These are phyloP conservation scores for Phalacrocorax carbo DNA, from an alignment of 2,113 vertebrate species.

Conservation along the genomic window DNA sequence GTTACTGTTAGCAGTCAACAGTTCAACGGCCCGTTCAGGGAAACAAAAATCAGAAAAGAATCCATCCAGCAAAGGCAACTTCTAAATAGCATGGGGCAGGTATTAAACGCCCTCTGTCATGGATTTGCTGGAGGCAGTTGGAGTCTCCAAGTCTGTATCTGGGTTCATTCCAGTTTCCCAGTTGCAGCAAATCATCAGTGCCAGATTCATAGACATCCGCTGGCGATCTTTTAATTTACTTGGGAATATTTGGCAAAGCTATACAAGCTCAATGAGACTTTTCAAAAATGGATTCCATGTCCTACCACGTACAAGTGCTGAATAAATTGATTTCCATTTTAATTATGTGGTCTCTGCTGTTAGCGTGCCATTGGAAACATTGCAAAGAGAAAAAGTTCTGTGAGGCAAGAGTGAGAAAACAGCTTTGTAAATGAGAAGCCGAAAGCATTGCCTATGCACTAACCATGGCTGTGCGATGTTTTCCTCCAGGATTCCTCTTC, in stretches of 20 bases:
- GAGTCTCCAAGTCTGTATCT: not conserved
- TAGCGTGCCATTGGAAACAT: not conserved
- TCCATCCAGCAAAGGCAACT: slow-evolving; percentile 8
- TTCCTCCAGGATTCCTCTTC: not conserved
- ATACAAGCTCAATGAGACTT: not conserved
- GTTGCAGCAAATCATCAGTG: not conserved
- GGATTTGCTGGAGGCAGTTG: not conserved
- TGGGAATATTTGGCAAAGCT: not conserved
- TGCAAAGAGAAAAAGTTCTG: not conserved
- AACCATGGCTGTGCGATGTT: not conserved
- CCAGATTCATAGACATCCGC: not conserved
- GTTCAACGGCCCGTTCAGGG: not conserved
- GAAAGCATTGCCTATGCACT: not conserved
- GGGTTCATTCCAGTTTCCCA: not conserved
- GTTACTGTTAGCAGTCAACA: slow-evolving; percentile 22
- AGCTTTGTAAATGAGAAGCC: not conserved
- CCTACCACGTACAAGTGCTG: not conserved
- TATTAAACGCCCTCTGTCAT: not conserved
- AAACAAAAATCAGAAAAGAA: slow-evolving; percentile 49
- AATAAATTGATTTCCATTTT: not conserved
- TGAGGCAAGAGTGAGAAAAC: not conserved
- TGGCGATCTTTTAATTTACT: not conserved
- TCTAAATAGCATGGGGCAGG: slow-evolving; percentile 2
- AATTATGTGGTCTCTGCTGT: not conserved
- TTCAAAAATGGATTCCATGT: not conserved